Percentiles rank a stretch among this genome's conserved stretches.
Evolutionary conservation across 2,113 vertebrate species (phyloP).

Genomic region (Eidolon helvum): DNA sequence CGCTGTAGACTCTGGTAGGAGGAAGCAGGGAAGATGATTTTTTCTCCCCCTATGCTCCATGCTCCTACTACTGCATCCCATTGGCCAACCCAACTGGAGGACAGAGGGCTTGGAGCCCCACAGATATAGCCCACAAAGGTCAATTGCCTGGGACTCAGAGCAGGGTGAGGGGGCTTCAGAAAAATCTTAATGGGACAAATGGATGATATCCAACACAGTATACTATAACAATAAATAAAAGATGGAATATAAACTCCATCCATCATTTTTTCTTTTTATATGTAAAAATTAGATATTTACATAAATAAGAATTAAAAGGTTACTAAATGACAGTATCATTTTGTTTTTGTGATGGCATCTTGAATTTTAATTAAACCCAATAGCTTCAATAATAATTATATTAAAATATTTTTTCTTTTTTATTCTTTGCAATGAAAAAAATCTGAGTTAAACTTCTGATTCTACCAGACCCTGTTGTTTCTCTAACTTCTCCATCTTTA

Average conservation of each 20-base stretch:
- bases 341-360: not conserved
- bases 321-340: not conserved
- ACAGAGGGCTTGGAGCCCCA: not conserved
- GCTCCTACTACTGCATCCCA: not conserved
- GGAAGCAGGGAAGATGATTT: not conserved
- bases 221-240: not conserved
- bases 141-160: not conserved
- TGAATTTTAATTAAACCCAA: not conserved
- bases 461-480: not conserved
- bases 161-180: not conserved
- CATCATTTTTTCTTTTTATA: not conserved
- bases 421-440: not conserved
- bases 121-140: not conserved
- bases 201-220: not conserved
- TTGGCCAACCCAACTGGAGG: not conserved
- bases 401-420: not conserved
- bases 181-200: conserved; percentile 1
- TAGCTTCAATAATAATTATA: not conserved
- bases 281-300: not conserved
- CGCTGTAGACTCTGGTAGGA: not conserved
- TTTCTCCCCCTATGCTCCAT: not conserved
- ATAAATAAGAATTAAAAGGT: not conserved
- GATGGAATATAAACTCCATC: not conserved
- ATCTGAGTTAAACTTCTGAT: not conserved
- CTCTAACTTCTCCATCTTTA: conserved; percentile 8